Conservation (phyloP, 2,888 invertebrate species). For the Tortricodes alternella region DNA sequence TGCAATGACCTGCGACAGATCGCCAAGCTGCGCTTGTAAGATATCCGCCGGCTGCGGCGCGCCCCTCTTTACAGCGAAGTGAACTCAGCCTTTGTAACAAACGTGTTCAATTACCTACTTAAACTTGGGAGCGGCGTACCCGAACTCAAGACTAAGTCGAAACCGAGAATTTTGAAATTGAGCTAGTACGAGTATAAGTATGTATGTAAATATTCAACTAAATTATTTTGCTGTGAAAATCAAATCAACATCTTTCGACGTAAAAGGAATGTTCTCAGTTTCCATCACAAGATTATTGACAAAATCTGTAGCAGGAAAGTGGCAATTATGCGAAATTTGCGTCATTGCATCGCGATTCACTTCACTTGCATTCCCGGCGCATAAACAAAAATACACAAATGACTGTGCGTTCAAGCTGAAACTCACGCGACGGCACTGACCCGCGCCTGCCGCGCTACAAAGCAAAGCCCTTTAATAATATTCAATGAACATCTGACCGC, state of each 20-base stretch:
- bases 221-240: no score
- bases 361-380: conserved; percentile 36
- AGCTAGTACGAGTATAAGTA: no score
- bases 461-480: conserved; percentile 6
- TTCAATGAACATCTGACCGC: conserved; percentile 11
- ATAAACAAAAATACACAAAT: conserved; percentile 62
- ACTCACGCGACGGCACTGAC: not conserved
- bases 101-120: not conserved
- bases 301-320: conserved; percentile 34
- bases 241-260: not conserved
- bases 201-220: no score
- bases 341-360: conserved; percentile 54
- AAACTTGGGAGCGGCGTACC: not conserved
- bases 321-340: conserved; percentile 52
- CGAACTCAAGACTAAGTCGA: no score
- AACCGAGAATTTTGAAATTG: no score
- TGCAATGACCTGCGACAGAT: conserved; percentile 24
- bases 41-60: conserved; percentile 18
- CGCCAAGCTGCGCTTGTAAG: conserved; percentile 24
- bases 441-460: conserved; percentile 20
- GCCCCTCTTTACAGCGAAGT: not conserved
- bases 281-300: conserved; percentile 19
- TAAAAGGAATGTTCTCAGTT: conserved; percentile 4
- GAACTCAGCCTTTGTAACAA: not conserved
- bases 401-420: not conserved